Base-by-base conservation (phyloP, 1,140 invertebrate genomes). In the Aphaenogaster ashmeadi region DNA sequence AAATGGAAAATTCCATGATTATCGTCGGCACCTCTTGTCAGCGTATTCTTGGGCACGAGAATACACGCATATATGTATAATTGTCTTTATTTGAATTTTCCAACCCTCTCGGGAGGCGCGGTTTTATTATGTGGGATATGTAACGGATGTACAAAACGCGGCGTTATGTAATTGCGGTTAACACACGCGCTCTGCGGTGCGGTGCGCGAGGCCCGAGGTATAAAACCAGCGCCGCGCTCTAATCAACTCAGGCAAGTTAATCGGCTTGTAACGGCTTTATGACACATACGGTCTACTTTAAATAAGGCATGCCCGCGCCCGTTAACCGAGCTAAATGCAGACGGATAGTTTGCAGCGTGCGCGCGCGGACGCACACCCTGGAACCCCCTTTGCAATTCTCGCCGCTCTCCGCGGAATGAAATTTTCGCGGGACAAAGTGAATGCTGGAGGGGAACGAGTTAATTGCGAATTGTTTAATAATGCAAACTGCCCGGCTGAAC, bases 381-480 rank as follows among this genome's bases (percentile, higher is more conserved):
- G 13, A 79, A 54, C 56, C 67, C 38, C 56, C 54, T 84, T 84
- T 84, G 44, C 80, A 60, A 84, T 84, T 75, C n/a, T 44, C 36
- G 54, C 41, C 27, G 50, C 47, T 69, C 60, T 69, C 33, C 44
- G 79, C 8, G 54, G 58, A 86, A 86, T 50, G 71, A 85, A 62
- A 79, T 86, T 86, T 78, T 86, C 83, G 74, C 47, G 74, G 47
- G 86, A 87, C 69, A 74, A 69, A 75, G 69, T 84, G 69, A 74
- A 72, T 21, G 78, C 56, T 74, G 86, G 67, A 74, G 71, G 80
- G 54, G 50, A 74, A 85, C 41, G 47, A 67, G 56, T 88, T 88
- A 88, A 86, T 86, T 88, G 80, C 52, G 83, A 86, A 88, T 88
- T 79, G 87, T 80, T 78, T 88, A 88, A 86, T 88, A 88, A 64